Base-by-base conservation (phyloP, 2,888 invertebrate species). In the Willowsia nigromaculata region DNA sequence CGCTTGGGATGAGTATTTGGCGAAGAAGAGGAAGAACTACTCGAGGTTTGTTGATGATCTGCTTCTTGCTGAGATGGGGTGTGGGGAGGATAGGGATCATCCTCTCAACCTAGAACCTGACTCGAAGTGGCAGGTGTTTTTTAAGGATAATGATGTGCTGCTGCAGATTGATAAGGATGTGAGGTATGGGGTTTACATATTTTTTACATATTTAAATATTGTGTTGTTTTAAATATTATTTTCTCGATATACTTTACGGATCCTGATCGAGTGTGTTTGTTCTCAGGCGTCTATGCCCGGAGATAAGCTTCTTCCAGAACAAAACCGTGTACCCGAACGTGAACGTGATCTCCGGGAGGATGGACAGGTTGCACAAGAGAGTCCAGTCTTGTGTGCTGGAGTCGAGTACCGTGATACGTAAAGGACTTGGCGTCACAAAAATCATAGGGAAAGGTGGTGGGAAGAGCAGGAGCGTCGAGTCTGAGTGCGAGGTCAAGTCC, bases 101-200 rank as follows among this genome's bases (percentile, higher is more conserved):
- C 99, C 99, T 0, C 94, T 99, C 81, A 99, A 97, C 94, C 96
- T 97, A n/a, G 97, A 97, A 93, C 98, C 99, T 0, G 97, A 98
- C 92, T 99, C 99, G 93, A 96, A 98, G 74, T 99, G 99, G 99
- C 96, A 96, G 93, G 96, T 96, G 2, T 99, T 96, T 94, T 99
- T 99, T 94, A 97, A 97, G 94, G 99, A 99, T 94, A 99, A 99
- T 94, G 99, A 99, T 94, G 98, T 99, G 89, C 94, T 99, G 56
- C 94, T 99, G 62, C 99, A 99, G 95, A 99, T 99, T 93, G 99
- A 99, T 94, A 99, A 99, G 94, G 99, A 99, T 94, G 99, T 98
- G 74, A 96, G 98, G 95, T 95, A 92, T 15, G 37, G 33, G n/a
- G n/a, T n/a, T n/a, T n/a, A n/a, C n/a, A n/a, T n/a, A n/a, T n/a